Conservation (phyloP, 2,888 invertebrate genomes). For the Drosophila mayaguana region DNA sequence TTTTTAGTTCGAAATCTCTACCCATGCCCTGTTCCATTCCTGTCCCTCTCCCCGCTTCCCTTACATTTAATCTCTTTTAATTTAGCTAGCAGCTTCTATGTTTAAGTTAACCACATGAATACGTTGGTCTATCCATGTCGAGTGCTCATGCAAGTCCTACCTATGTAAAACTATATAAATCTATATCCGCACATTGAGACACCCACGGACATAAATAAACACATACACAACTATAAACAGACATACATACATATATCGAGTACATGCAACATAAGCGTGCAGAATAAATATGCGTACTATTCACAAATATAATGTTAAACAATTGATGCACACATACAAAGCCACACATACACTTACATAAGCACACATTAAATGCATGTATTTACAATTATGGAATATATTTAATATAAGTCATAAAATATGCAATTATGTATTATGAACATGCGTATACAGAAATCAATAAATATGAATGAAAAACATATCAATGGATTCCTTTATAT, state of each 20-base stretch:
- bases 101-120: conserved; percentile 49
- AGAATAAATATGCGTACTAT: conserved; percentile 46
- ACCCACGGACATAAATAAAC: not conserved
- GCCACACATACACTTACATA: conserved; percentile 30
- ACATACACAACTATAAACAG: conserved; percentile 15
- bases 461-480: conserved; percentile 74
- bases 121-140: conserved; percentile 20
- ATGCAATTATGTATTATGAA: conserved; percentile 81
- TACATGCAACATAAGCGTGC: conserved; percentile 34
- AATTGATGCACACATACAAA: conserved; percentile 60
- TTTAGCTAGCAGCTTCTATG: conserved; percentile 58
- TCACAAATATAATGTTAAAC: conserved; percentile 64
- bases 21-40: not conserved
- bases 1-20: conserved; percentile 49
- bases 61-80: conserved; percentile 5
- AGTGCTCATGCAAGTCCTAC: conserved; percentile 62
- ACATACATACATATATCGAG: conserved; percentile 26
- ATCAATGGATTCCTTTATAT: not conserved
- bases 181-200: conserved; percentile 9
- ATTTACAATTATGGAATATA: conserved; percentile 67
- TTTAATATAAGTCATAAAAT: conserved; percentile 75
- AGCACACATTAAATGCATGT: conserved; percentile 64
- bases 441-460: conserved; percentile 76
- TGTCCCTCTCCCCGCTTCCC: not conserved
- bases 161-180: conserved; percentile 45